phyloP scores from a whole-genome alignment of 2,888 invertebrate species.

The Onchidella celtica region DNA sequence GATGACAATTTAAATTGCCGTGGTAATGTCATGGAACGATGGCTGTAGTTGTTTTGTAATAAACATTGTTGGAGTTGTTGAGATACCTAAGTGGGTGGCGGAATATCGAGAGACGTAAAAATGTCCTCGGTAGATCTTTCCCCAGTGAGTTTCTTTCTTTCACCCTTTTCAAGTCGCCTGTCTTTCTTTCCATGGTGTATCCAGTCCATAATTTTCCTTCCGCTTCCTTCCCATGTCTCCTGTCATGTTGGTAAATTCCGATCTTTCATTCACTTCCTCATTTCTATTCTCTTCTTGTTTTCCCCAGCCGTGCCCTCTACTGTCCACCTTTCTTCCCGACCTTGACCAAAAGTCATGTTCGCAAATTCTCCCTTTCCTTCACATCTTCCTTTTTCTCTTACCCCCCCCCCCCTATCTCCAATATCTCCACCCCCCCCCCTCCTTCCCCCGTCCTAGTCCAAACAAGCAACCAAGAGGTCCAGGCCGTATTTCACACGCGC shows the following conservation, averaged over 20 bases:
- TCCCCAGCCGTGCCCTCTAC: neutral
- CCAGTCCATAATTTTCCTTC: neutral
- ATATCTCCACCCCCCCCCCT: neutral
- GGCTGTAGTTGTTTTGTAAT: no score
- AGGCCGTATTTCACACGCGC: neutral
- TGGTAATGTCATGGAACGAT: no score
- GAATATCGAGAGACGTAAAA: no score
- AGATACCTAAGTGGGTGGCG: no score
- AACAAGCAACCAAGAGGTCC: neutral
- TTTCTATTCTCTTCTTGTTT: neutral
- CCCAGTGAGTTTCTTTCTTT: no score
- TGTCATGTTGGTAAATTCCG: neutral
- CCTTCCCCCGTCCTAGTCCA: neutral
- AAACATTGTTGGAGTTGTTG: no score
- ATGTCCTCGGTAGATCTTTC: no score
- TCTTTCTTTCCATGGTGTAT: neutral
- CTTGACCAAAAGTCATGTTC: no score
- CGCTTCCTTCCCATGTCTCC: constrained; percentile 26
- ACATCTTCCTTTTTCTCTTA: no score
- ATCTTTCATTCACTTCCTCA: neutral
- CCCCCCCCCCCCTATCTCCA: no score
- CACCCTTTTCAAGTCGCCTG: no score
- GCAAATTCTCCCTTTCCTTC: neutral
- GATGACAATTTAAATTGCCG: no score
- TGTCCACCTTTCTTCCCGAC: neutral